These are phyloP conservation scores for Drosophila stalkeri DNA, from an alignment of 2,888 invertebrate genomes.

Conservation along the genomic window DNA sequence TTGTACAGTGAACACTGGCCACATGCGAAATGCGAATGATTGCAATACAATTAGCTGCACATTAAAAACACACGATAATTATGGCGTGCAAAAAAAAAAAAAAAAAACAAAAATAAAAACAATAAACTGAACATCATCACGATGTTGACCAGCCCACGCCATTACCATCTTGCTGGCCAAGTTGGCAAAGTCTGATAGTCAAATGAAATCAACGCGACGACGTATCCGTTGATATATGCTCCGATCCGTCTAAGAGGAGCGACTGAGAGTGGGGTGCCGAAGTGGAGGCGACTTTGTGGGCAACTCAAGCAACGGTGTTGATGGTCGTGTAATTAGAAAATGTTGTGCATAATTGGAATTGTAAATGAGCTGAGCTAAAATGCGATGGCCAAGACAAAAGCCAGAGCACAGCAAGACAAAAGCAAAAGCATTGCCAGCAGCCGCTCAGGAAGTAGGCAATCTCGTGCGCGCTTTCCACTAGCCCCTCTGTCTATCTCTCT, in stretches of 20 bases:
- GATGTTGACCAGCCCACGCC: slow-evolving; percentile 67
- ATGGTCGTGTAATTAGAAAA: slow-evolving; percentile 82
- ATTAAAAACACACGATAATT: slow-evolving; percentile 82
- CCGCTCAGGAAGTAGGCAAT: slow-evolving; percentile 74
- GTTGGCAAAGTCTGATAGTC: slow-evolving; percentile 61
- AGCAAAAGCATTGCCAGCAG: slow-evolving; percentile 17
- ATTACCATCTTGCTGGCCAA: slow-evolving; percentile 32
- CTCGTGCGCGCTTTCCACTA: slow-evolving; percentile 62
- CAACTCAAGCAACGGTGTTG: slow-evolving; percentile 52
- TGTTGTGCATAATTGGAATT: slow-evolving; percentile 81
- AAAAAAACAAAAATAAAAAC: slow-evolving; percentile 1
- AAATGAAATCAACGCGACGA: slow-evolving; percentile 78
- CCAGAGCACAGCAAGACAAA: slow-evolving; percentile 6
- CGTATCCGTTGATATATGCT: slow-evolving; percentile 63
- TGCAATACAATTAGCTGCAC: slow-evolving; percentile 84
- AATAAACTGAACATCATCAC: slow-evolving; percentile 33
- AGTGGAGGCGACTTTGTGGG: slow-evolving; percentile 1
- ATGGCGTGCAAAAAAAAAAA: slow-evolving; percentile 63
- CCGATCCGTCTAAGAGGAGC: neutral
- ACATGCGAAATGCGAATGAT: slow-evolving; percentile 52
- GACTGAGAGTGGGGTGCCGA: neutral
- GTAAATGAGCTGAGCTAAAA: slow-evolving; percentile 73
- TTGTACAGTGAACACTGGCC: slow-evolving; percentile 42
- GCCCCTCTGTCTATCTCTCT: slow-evolving; percentile 1
- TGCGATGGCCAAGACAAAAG: slow-evolving; percentile 30